phyloP scores from a whole-genome alignment of 2,113 vertebrate species.

The Microcebus murinus region DNA sequence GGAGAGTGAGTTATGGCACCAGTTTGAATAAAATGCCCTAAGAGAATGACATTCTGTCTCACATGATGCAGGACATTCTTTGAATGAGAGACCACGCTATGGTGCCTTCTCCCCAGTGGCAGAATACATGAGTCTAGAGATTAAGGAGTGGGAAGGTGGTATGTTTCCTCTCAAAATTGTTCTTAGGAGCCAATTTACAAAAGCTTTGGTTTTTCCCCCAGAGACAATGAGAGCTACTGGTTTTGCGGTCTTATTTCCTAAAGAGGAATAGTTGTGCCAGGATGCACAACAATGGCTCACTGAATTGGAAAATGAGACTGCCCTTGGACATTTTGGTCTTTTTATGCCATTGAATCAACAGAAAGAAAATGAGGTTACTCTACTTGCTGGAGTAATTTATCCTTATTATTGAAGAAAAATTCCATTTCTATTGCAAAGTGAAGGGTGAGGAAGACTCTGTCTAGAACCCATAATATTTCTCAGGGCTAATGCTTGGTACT shows the following conservation, averaged over 20 bases:
- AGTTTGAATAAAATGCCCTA: not conserved
- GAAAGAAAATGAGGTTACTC: not conserved
- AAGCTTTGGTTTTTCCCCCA: not conserved
- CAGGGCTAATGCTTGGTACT: not conserved
- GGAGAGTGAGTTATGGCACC: not conserved
- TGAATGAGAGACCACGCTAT: not conserved
- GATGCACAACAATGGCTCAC: not conserved
- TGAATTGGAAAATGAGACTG: not conserved
- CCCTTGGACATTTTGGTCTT: not conserved
- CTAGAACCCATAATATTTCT: not conserved
- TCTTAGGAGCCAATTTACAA: not conserved
- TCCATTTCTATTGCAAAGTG: accelerated
- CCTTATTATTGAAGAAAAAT: not conserved
- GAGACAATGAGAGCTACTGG: not conserved
- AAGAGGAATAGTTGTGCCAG: not conserved
- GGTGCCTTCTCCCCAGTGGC: not conserved
- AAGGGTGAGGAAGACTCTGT: not conserved
- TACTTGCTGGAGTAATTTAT: not conserved
- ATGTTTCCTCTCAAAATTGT: not conserved
- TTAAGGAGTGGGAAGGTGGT: not conserved
- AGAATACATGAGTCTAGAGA: not conserved
- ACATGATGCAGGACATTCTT: not conserved
- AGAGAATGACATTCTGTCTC: not conserved
- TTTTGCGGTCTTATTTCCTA: not conserved
- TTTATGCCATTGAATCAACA: not conserved